These are phyloP conservation scores for Stomatorhinus ivindoensis DNA, from an alignment of 2,113 vertebrate species.

Conservation along the genomic window DNA sequence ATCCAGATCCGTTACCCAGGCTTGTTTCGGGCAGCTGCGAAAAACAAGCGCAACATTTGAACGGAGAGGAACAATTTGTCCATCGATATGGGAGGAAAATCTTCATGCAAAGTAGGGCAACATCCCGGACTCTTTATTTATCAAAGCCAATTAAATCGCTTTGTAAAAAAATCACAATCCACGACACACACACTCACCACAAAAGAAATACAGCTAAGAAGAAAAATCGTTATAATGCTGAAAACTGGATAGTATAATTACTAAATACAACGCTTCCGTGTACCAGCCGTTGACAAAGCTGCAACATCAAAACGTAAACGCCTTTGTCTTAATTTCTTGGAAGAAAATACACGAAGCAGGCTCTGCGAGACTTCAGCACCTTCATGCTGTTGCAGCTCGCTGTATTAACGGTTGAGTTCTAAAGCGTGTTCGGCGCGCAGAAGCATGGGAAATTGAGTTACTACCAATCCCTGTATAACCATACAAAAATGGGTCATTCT, in stretches of 20 bases:
- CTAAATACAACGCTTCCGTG: background rate
- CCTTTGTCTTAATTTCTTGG: background rate
- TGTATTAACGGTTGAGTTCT: background rate
- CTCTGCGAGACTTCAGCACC: conserved; percentile 15
- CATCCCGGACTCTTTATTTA: background rate
- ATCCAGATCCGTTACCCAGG: conserved; percentile 10
- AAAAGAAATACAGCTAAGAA: background rate
- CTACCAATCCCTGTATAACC: conserved; percentile 15
- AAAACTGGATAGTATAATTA: background rate
- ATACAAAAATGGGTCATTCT: background rate
- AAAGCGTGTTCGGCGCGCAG: background rate
- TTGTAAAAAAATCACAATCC: background rate
- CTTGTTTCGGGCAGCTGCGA: conserved; percentile 16
- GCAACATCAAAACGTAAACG: background rate
- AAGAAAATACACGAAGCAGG: background rate
- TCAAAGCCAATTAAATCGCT: background rate
- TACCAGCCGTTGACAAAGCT: background rate
- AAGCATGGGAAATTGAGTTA: conserved; percentile 21
- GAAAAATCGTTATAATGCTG: background rate
- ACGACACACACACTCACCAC: background rate
- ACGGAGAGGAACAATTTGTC: background rate
- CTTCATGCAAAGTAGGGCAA: background rate
- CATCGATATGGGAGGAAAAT: background rate
- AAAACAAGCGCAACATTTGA: background rate
- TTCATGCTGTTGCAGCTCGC: background rate